phyloP scores from a whole-genome alignment of 2,797 vertebrate genomes.

The Pipistrellus pipistrellus region DNA sequence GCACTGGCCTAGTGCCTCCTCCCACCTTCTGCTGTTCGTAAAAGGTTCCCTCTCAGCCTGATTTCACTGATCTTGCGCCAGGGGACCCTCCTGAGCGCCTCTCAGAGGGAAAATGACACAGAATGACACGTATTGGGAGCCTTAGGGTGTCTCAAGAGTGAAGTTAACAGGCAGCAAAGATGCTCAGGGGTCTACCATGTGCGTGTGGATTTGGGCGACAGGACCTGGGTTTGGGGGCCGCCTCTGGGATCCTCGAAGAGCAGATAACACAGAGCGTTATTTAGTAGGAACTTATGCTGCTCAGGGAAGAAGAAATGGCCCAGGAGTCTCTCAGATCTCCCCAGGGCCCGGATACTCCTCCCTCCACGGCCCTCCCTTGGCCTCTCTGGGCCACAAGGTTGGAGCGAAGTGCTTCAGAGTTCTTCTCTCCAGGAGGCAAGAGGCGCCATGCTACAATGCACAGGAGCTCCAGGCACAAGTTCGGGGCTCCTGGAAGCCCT shows the following conservation, averaged over 20 bases:
- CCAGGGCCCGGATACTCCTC: background rate
- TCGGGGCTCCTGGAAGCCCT: background rate
- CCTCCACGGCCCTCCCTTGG: background rate
- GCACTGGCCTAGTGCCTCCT: constrained; percentile 3
- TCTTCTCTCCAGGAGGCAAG: background rate
- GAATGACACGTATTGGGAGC: constrained; percentile 1
- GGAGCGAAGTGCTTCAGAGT: constrained; percentile 35
- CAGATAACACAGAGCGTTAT: background rate
- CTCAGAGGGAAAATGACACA: background rate
- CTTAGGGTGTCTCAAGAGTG: constrained; percentile 42
- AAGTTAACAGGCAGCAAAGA: constrained; percentile 50
- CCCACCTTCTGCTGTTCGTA: constrained; percentile 14
- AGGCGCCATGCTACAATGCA: background rate
- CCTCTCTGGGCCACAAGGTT: background rate
- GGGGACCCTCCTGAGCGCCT: background rate
- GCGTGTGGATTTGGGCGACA: background rate
- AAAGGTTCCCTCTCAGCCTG: background rate
- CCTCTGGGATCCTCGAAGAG: background rate
- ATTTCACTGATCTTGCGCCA: background rate
- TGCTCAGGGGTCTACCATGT: background rate
- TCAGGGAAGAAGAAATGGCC: background rate
- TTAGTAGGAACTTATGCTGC: constrained; percentile 31
- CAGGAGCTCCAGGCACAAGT: constrained; percentile 30
- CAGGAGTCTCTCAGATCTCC: background rate
- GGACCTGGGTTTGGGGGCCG: background rate